Evolutionary conservation across 2,888 invertebrate species (phyloP).

Genomic region (Leptinotarsa juncta): DNA sequence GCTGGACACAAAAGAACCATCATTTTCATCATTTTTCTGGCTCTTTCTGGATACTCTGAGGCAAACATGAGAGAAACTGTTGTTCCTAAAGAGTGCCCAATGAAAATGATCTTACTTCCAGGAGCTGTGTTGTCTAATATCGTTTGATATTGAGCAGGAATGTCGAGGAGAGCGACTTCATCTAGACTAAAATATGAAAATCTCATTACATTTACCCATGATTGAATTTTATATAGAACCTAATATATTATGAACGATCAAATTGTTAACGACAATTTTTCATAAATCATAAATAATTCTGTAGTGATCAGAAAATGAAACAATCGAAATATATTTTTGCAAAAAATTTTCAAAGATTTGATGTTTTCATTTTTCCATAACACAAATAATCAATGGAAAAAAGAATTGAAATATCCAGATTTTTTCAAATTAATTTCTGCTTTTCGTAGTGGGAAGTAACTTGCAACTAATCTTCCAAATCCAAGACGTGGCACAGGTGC

Average conservation of each 20-base stretch:
- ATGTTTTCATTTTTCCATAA: too few relatives aligned
- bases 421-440: too few relatives aligned
- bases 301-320: neutral
- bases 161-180: constrained; percentile 58
- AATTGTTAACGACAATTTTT: neutral
- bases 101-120: constrained; percentile 71
- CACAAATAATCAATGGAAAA: too few relatives aligned
- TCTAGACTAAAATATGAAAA: constrained; percentile 55
- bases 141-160: constrained; percentile 58
- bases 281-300: neutral
- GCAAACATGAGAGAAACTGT: constrained; percentile 78
- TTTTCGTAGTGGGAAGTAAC: too few relatives aligned
- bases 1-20: constrained; percentile 76
- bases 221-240: neutral
- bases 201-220: neutral
- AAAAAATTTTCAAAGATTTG: too few relatives aligned
- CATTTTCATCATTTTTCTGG: constrained; percentile 74
- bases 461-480: too few relatives aligned
- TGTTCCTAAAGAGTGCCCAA: constrained; percentile 92
- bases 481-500: too few relatives aligned
- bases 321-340: neutral
- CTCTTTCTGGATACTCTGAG: constrained; percentile 76
- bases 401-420: too few relatives aligned
- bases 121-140: constrained; percentile 54
- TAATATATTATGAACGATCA: neutral